Evolutionary conservation across 2,113 vertebrate species (phyloP).

Genomic region (Salvelinus sp.): DNA sequence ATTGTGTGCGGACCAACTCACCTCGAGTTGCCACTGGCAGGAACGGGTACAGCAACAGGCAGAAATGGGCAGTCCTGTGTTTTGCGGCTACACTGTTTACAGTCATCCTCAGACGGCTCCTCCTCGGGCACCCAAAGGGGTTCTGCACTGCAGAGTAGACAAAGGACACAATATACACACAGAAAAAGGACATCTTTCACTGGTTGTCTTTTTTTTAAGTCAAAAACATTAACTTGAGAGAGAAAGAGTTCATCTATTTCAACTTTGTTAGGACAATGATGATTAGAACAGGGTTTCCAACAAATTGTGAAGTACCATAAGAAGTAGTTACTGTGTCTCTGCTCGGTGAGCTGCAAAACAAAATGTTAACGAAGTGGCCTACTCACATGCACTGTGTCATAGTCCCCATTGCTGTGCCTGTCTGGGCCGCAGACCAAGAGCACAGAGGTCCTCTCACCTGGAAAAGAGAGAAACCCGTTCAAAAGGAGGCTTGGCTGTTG

Average conservation of each 20-base stretch:
- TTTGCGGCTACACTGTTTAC: conserved; percentile 79
- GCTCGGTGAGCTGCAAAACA: background rate
- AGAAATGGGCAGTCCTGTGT: conserved; percentile 46
- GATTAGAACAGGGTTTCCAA: background rate
- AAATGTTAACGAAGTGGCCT: background rate
- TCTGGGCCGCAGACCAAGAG: conserved; percentile 51
- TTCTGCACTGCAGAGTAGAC: conserved; percentile 78
- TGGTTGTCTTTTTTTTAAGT: background rate
- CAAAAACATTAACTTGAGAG: background rate
- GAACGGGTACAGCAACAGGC: conserved; percentile 63
- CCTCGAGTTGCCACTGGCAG: conserved; percentile 57
- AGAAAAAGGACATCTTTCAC: background rate
- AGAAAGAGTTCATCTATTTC: background rate
- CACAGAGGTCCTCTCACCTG: conserved; percentile 66
- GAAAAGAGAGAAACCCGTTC: background rate
- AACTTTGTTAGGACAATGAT: too few relatives aligned
- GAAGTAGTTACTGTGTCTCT: too few relatives aligned
- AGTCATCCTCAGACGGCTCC: conserved; percentile 58
- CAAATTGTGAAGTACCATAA: background rate
- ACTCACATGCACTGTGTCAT: conserved; percentile 69
- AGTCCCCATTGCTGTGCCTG: conserved; percentile 33
- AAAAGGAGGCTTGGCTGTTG: background rate
- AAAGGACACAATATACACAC: background rate
- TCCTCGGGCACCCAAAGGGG: conserved; percentile 75
- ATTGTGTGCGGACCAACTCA: background rate